phyloP scores from a whole-genome alignment of 2,113 vertebrate species.

The Tapirus terrestris region DNA sequence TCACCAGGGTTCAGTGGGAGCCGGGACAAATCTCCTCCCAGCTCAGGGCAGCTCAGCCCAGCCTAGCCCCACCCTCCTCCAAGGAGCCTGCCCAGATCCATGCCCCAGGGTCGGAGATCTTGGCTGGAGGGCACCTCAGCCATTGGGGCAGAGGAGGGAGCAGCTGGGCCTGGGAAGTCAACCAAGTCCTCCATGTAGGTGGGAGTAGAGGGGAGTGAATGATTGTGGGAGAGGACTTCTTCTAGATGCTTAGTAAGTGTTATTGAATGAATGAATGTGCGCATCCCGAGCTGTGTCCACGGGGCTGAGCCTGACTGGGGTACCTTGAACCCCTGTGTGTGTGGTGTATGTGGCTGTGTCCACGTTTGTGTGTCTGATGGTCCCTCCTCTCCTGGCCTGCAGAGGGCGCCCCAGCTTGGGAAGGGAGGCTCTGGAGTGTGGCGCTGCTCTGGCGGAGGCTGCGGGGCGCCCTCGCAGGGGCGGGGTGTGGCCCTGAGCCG shows the following conservation, averaged over 20 bases:
- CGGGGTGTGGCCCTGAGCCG: accelerated
- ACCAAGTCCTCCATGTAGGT: not conserved
- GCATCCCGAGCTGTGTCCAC: not conserved
- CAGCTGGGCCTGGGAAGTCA: not conserved
- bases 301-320: not conserved
- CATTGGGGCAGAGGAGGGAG: not conserved
- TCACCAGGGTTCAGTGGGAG: not conserved
- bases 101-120: not conserved
- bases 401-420: constrained; percentile 44
- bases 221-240: not conserved
- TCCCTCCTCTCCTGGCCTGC: not conserved
- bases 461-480: not conserved
- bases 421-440: not conserved
- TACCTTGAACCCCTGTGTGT: not conserved
- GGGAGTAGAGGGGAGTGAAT: not conserved
- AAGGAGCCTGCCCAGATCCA: not conserved
- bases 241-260: not conserved
- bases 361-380: not conserved
- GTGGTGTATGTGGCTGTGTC: not conserved
- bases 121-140: not conserved
- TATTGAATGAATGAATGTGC: not conserved
- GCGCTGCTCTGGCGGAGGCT: accelerated
- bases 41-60: not conserved
- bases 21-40: not conserved
- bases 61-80: not conserved